These are phyloP conservation scores for Dasyornis broadbenti DNA, from an alignment of 2,113 vertebrate genomes.

Conservation along the genomic window DNA sequence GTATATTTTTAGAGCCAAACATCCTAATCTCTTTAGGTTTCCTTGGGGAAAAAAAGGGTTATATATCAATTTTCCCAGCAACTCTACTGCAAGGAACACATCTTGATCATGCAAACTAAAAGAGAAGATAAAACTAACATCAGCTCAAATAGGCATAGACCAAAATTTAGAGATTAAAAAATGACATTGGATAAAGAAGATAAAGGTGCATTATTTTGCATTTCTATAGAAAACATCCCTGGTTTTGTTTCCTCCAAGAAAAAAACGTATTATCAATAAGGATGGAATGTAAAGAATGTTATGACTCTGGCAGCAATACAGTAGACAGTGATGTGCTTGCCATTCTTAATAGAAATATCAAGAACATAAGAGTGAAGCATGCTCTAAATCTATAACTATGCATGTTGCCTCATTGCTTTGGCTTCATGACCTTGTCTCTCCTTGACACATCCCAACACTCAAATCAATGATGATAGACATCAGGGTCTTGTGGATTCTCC, in stretches of 20 bases:
- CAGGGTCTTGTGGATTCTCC: not conserved
- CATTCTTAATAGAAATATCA: constrained; percentile 30
- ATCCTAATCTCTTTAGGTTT: not conserved
- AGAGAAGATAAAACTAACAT: not conserved
- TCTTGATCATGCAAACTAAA: not conserved
- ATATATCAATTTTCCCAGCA: not conserved
- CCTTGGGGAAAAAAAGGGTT: not conserved
- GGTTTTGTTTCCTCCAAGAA: not conserved
- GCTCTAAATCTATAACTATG: not conserved
- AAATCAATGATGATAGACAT: not conserved
- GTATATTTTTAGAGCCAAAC: not conserved
- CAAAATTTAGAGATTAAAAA: not conserved
- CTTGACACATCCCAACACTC: not conserved
- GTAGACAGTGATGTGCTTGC: not conserved
- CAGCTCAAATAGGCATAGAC: not conserved
- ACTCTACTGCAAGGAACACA: not conserved
- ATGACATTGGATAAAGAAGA: not conserved
- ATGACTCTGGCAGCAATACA: not conserved
- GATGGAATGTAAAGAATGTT: not conserved
- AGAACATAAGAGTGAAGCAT: not conserved
- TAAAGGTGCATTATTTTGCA: not conserved
- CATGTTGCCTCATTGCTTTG: not conserved
- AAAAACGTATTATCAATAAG: not conserved
- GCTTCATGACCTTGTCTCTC: not conserved
- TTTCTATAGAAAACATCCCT: not conserved